A percentile compares a stretch with the other conserved stretches of the same genome.
phyloP scores from a whole-genome alignment of 2,797 vertebrate species.

The Myotis planiceps region DNA sequence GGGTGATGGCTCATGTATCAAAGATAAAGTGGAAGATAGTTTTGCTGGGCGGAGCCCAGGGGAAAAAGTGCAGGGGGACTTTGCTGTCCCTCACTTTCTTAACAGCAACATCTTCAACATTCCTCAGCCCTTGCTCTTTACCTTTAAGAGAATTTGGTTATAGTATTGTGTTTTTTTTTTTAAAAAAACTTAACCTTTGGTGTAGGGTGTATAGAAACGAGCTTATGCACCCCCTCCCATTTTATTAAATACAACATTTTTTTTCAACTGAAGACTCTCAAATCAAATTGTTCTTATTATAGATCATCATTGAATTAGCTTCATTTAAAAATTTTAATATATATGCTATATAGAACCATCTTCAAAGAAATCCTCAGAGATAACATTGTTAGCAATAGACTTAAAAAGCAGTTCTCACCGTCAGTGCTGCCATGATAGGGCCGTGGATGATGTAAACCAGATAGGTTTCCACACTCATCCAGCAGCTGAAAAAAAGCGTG shows the following conservation, averaged over 20 bases:
- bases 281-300: neutral
- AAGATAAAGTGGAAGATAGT: neutral
- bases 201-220: neutral
- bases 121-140: neutral
- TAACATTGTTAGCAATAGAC: neutral
- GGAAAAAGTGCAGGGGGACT: neutral
- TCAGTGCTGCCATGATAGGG: slow-evolving; percentile 95
- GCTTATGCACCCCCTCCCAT: neutral
- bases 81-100: neutral
- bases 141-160: neutral
- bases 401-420: slow-evolving; percentile 90
- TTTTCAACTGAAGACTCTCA: neutral
- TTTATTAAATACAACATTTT: neutral
- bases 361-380: neutral
- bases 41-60: neutral
- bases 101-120: neutral
- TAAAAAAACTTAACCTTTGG: neutral
- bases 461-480: slow-evolving; percentile 98
- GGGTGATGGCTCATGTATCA: neutral
- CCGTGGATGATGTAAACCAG: slow-evolving; percentile 97
- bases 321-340: neutral
- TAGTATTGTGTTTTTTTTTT: neutral
- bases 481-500: slow-evolving; percentile 90
- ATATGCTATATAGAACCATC: neutral
- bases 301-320: neutral